Base-by-base conservation (phyloP, 2,888 invertebrate species). In the Dexiosoma caninum region DNA sequence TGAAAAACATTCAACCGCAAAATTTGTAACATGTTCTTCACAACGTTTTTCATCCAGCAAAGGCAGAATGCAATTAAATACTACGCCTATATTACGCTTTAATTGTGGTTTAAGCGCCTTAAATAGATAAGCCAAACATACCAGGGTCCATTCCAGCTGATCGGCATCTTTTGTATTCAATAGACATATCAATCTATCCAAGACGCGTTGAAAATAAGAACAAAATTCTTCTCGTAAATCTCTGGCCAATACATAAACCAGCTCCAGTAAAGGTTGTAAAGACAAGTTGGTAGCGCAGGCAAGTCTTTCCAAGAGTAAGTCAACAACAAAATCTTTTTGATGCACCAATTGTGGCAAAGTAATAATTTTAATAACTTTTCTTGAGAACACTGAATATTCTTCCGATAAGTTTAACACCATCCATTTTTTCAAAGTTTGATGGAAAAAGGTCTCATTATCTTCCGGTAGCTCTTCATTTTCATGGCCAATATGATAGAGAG, bases 1-100 rank as follows among this genome's bases (percentile, higher is more conserved):
- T 0, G 98, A 95, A 92, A 98, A 98, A 90, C 97, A 96, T 91
- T 98, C 98, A 0, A 97, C 97, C 4, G 98, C 97, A 92, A 98
- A 99, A 86, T 95, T 95, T 84, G 95, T 95, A 21, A 98, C 94
- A 87, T 97, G 97, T 81, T 93, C 93, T 23, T 96, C 95, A 59
- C 88, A 88, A 85, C 94, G 94, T n/a, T 92, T 91, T 64, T 94
- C 94, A 84, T 95, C 94, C 40, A 98, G 89, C 5, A 98, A 90
- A 0, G 96, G 96, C 37, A 96, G 88, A 8, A 96, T 92, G 55
- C 93, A 91, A 83, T 93, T 93, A 82, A 96, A 93, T 0, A 97
- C 93, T 12, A 92, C 91, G 55, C 93, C 92, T 55, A 97, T 93
- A 87, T 97, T 95, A 84, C 94, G 95, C 30, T 96, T 93, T 66